phyloP scores from a whole-genome alignment of 64 coral and sea anemone genomes.

The Stylophora pistillata region DNA sequence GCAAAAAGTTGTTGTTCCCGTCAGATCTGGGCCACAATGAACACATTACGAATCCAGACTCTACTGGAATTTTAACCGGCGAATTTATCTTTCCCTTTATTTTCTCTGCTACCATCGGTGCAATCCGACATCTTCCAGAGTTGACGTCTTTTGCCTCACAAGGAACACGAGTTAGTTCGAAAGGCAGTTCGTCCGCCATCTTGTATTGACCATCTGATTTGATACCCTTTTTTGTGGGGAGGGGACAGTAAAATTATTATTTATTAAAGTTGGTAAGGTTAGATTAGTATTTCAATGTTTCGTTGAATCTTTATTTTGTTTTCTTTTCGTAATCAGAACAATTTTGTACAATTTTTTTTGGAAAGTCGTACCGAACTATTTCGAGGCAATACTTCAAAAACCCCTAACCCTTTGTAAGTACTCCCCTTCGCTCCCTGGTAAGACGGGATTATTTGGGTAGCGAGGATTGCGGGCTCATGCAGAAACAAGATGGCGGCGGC shows the following conservation, averaged over 20 bases:
- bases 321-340: not conserved
- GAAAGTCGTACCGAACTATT: not conserved
- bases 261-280: not conserved
- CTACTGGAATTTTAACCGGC: constrained; percentile 47
- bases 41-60: constrained; percentile 40
- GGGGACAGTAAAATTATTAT: not conserved
- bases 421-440: not conserved
- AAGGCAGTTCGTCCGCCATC: constrained; percentile 58
- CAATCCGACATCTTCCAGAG: constrained; percentile 79
- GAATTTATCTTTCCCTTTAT: constrained; percentile 70
- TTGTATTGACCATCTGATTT: constrained; percentile 40
- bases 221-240: not conserved
- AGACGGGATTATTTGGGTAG: not conserved
- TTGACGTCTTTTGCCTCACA: constrained; percentile 89
- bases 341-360: not conserved
- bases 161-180: constrained; percentile 49
- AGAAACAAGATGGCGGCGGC: constrained; percentile 14
- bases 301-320: not conserved
- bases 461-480: not conserved
- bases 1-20: constrained; percentile 16
- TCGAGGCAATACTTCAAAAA: not conserved
- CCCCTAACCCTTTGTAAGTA: not conserved
- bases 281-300: not conserved
- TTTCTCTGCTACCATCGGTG: constrained; percentile 45
- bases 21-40: constrained; percentile 56